A percentile compares a stretch with the other conserved stretches of the same genome.
phyloP scores from a whole-genome alignment of 2,113 vertebrate genomes.

The Oncorhynchus mykiss region DNA sequence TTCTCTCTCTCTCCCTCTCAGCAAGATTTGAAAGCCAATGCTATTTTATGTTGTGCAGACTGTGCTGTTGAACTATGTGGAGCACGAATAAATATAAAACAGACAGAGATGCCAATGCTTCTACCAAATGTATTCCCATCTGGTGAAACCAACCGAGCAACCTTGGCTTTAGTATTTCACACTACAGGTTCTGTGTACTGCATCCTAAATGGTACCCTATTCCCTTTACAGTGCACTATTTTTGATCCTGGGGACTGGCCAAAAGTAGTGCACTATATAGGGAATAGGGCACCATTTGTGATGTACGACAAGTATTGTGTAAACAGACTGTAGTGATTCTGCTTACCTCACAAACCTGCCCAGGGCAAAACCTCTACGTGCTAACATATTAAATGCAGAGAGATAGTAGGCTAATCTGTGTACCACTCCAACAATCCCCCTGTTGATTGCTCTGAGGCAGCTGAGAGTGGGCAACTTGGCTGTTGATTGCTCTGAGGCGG shows the following conservation, averaged over 20 bases:
- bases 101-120: slow-evolving; percentile 36
- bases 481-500: slow-evolving; percentile 15
- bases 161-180: background rate
- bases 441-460: background rate
- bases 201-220: too few relatives aligned
- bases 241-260: too few relatives aligned
- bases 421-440: slow-evolving; percentile 37
- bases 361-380: slow-evolving; percentile 28
- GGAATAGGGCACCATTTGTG: slow-evolving; percentile 7
- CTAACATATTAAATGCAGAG: slow-evolving; percentile 19
- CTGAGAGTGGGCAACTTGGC: too few relatives aligned
- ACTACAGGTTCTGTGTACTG: too few relatives aligned
- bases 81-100: slow-evolving; percentile 35
- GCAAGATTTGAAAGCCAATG: slow-evolving; percentile 43
- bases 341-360: slow-evolving; percentile 34
- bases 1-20: too few relatives aligned
- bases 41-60: slow-evolving; percentile 1
- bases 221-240: too few relatives aligned
- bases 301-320: slow-evolving; percentile 18
- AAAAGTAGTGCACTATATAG: too few relatives aligned
- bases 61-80: slow-evolving; percentile 32
- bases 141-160: slow-evolving; percentile 45
- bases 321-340: background rate
- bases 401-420: slow-evolving; percentile 31
- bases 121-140: slow-evolving; percentile 47